Percentiles rank a stretch among this genome's conserved stretches.
These are phyloP conservation scores for Pelosia muscerda DNA, from an alignment of 2,888 invertebrate genomes.

Conservation along the genomic window DNA sequence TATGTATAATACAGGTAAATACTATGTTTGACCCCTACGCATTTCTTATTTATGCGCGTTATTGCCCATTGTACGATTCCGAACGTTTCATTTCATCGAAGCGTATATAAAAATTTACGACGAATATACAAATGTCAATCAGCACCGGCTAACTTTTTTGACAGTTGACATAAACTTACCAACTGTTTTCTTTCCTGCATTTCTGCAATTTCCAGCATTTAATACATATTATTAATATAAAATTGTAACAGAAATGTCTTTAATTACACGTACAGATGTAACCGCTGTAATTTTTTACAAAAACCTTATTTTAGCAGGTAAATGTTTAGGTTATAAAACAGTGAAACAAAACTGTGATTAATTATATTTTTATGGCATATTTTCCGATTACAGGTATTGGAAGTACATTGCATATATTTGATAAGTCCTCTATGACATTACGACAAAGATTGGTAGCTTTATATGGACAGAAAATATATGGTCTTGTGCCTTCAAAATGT, in stretches of 20 bases:
- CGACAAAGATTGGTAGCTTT: constrained; percentile 60
- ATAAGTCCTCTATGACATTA: constrained; percentile 50
- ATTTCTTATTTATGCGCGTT: no score
- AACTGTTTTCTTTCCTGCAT: neutral
- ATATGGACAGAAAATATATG: constrained; percentile 87
- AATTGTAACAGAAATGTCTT: constrained; percentile 32
- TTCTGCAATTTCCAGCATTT: no score
- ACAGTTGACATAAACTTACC: neutral
- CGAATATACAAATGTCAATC: neutral
- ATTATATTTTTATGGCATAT: neutral
- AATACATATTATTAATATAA: neutral
- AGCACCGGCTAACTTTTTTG: neutral
- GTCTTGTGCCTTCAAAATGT: constrained; percentile 72
- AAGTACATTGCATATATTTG: constrained; percentile 72
- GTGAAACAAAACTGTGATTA: neutral
- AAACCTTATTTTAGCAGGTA: constrained; percentile 81
- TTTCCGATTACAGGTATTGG: constrained; percentile 81
- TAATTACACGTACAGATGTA: constrained; percentile 76
- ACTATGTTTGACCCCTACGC: no score
- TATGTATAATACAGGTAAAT: no score
- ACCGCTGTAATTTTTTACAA: constrained; percentile 81
- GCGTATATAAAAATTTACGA: neutral
- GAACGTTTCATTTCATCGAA: no score
- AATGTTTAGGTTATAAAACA: constrained; percentile 47
- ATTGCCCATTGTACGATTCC: no score